Evolutionary conservation across 2,888 invertebrate genomes (phyloP), one percentile per base, ranked within the genome.

Genomic region (Chrysolina oricalcia): DNA sequence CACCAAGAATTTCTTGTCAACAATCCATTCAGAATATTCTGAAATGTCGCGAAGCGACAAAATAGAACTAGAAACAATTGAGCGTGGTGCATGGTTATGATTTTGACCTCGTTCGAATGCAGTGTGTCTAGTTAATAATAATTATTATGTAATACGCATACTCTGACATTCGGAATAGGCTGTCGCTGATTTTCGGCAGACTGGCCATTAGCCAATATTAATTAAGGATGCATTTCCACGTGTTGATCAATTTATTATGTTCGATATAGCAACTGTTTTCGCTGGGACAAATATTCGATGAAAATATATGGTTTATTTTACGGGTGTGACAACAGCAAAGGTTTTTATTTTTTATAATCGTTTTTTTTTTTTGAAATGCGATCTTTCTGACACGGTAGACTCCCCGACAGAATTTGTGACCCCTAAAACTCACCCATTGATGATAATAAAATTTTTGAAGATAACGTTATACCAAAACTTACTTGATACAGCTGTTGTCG

Each of bases 71-170:
- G 48, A 63, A 67, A 67, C 68, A 73, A 73, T 73, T 63, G 72
- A 73, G 67, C 48, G 72, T 68, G 65, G 72, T 62, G 48, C 48
- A 59, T 66, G 43, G 50, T 46, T 71, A 63, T 71, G 64, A 71
- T 59, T 71, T 71, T 48, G 62, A 59, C 72, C 72, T 62, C 59
- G 72, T 72, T 67, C 59, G 50, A 40, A 48, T 48, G 48, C 35
- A 17, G 43, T 62, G 67, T 17, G 59, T 27, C 59, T n/a, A 59
- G 59, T 59, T 59, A 59, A 59, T 59, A 59, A 59, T 59, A 59
- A 59, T 27, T 35, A 17, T 59, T 59, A 59, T 59, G 59, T 35
- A 59, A 59, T 9, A 8, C 56, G 23, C 10, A 56, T 56, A 56
- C 23, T 59, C 27, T 59, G 35, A 23, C 6, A 59, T 59, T 59